phyloP scores from a whole-genome alignment of 2,888 invertebrate genomes.

The Adelognathus sp. region DNA sequence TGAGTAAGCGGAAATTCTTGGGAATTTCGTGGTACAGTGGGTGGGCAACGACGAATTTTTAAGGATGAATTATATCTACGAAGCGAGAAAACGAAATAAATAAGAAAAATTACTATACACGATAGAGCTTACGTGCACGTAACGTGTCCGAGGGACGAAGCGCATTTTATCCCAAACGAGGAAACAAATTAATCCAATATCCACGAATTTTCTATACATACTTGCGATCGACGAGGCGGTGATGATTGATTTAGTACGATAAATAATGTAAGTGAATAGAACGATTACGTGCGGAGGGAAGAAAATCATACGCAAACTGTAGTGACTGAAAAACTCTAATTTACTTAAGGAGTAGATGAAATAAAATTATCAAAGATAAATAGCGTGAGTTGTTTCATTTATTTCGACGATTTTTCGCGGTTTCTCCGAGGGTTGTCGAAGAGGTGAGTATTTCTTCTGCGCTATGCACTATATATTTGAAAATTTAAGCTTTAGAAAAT shows the following conservation, averaged over 20 bases:
- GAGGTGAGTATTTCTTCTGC: constrained; percentile 20
- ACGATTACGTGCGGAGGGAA: constrained; percentile 2
- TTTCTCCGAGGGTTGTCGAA: constrained; percentile 1
- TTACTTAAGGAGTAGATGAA: constrained; percentile 78
- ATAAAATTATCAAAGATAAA: constrained; percentile 72
- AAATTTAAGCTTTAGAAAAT: too few species aligned
- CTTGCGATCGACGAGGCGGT: constrained; percentile 51
- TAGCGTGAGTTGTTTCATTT: constrained; percentile 38
- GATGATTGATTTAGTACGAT: constrained; percentile 64
- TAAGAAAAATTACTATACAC: constrained; percentile 41
- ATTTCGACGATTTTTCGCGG: neutral
- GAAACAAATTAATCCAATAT: constrained; percentile 66
- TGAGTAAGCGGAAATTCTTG: constrained; percentile 17
- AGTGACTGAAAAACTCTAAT: constrained; percentile 77
- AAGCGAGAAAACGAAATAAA: constrained; percentile 38
- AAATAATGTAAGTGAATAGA: constrained; percentile 57
- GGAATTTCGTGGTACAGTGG: constrained; percentile 22
- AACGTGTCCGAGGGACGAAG: constrained; percentile 59
- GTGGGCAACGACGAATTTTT: constrained; percentile 51
- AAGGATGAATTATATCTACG: constrained; percentile 36
- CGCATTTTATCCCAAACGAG: constrained; percentile 67
- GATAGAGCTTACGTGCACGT: constrained; percentile 65
- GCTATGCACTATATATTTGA: too few species aligned
- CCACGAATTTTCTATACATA: constrained; percentile 67
- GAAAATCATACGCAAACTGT: constrained; percentile 76